phyloP scores from a whole-genome alignment of 2,888 invertebrate species.

The Chrysina gloriosa region DNA sequence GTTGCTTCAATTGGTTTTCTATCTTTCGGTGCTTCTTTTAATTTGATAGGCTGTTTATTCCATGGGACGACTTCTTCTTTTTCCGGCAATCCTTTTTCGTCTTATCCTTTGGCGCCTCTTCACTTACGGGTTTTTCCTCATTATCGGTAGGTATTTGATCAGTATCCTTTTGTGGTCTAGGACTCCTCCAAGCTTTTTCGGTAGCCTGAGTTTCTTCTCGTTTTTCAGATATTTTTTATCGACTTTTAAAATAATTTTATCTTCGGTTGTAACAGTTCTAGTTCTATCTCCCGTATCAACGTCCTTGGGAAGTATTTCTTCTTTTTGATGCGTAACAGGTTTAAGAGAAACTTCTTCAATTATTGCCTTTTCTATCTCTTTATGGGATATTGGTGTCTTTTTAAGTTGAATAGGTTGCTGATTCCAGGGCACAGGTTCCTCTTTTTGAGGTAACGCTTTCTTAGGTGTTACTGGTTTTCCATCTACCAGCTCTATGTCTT shows the following conservation, averaged over 20 bases:
- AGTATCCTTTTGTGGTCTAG: conserved; percentile 63
- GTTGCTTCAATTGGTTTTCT: conserved; percentile 55
- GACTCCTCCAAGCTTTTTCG: conserved; percentile 61
- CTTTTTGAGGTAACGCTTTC: conserved; percentile 48
- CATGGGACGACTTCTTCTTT: conserved; percentile 66
- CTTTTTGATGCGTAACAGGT: conserved; percentile 62
- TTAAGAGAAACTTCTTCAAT: conserved; percentile 65
- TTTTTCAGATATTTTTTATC: conserved; percentile 42
- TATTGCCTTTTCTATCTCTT: conserved; percentile 65
- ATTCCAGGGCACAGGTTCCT: conserved; percentile 68
- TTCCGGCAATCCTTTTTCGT: conserved; percentile 49
- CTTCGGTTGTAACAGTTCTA: conserved; percentile 42
- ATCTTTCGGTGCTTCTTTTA: conserved; percentile 65
- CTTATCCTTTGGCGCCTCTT: conserved; percentile 47
- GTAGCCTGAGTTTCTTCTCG: conserved; percentile 44
- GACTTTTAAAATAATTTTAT: conserved; percentile 41
- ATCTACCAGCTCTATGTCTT: conserved; percentile 29
- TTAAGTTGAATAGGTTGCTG: conserved; percentile 72
- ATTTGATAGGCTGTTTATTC: conserved; percentile 73
- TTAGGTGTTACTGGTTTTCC: conserved; percentile 43
- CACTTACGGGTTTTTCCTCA: conserved; percentile 64
- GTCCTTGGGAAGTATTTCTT: conserved; percentile 6
- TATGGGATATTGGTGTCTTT: conserved; percentile 58
- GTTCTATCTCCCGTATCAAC: conserved; percentile 3
- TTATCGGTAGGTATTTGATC: conserved; percentile 49